Percentiles rank a stretch among this genome's conserved stretches.
Conservation (phyloP, 2,797 vertebrate genomes). For the Coendou prehensilis region DNA sequence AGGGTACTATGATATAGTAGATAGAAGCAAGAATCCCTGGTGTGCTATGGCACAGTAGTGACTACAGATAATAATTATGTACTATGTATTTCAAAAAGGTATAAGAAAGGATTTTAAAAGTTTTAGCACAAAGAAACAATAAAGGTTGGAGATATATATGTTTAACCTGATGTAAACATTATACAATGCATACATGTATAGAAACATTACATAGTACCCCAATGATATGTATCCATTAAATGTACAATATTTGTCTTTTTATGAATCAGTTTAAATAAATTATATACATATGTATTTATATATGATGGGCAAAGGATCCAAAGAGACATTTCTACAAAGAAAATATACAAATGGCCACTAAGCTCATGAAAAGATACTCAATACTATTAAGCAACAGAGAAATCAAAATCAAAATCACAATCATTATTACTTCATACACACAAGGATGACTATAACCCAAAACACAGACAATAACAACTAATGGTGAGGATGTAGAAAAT, state of each 20-base stretch:
- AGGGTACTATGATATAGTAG: not conserved
- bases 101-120: not conserved
- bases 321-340: not conserved
- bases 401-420: not conserved
- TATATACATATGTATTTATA: not conserved
- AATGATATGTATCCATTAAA: not conserved
- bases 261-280: not conserved
- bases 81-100: not conserved
- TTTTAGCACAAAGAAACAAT: not conserved
- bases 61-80: not conserved
- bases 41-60: not conserved
- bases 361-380: not conserved
- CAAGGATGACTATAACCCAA: slow-evolving; percentile 6
- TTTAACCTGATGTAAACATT: not conserved
- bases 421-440: not conserved
- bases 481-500: not conserved
- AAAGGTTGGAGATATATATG: not conserved
- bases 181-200: not conserved
- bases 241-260: not conserved
- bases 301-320: not conserved
- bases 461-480: slow-evolving; percentile 43
- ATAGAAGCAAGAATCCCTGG: not conserved
- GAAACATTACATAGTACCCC: not conserved
- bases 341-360: slow-evolving; percentile 11
- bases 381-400: slow-evolving; percentile 11